phyloP scores from a whole-genome alignment of 1,140 invertebrate genomes.

The Macrobrachium nipponense region DNA sequence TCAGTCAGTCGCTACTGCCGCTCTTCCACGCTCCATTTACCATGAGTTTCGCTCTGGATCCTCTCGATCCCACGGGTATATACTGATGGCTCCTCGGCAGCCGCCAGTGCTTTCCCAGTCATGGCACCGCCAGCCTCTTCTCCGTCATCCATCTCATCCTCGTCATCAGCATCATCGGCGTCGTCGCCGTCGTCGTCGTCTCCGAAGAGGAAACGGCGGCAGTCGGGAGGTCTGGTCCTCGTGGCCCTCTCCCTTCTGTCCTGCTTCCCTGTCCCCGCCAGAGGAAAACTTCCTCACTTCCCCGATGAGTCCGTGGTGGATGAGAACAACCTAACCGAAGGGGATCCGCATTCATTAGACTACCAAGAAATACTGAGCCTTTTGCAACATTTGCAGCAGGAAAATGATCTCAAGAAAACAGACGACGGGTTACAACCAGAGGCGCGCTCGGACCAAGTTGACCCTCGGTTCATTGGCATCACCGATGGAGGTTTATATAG shows the following conservation, averaged over 20 bases:
- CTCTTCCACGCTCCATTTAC: conserved; percentile 55
- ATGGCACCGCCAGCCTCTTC: conserved; percentile 26
- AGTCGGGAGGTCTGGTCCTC: conserved; percentile 21
- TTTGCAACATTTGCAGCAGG: conserved; percentile 31
- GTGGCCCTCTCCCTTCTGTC: conserved; percentile 31
- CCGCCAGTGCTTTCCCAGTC: conserved; percentile 31
- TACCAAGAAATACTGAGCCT: conserved; percentile 27
- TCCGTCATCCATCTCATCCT: conserved; percentile 2
- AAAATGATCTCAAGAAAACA: neutral
- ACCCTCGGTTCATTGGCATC: conserved; percentile 45
- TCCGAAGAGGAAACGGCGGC: no score
- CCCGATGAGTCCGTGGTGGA: conserved; percentile 39
- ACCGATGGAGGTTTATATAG: conserved; percentile 52
- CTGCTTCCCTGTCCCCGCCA: conserved; percentile 18
- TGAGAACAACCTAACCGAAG: conserved; percentile 51
- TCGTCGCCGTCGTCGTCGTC: no score
- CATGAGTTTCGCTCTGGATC: conserved; percentile 56
- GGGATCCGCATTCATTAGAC: conserved; percentile 27
- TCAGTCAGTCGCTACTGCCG: conserved; percentile 9
- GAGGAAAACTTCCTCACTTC: conserved; percentile 33
- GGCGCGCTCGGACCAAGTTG: conserved; percentile 14
- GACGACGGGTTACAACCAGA: conserved; percentile 3
- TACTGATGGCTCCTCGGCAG: conserved; percentile 41
- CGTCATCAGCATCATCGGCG: no score
- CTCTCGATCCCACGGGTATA: conserved; percentile 56